Percentiles rank a stretch among this genome's conserved stretches.
phyloP scores from a whole-genome alignment of 1,140 invertebrate genomes.

The Drosophila suzukii region DNA sequence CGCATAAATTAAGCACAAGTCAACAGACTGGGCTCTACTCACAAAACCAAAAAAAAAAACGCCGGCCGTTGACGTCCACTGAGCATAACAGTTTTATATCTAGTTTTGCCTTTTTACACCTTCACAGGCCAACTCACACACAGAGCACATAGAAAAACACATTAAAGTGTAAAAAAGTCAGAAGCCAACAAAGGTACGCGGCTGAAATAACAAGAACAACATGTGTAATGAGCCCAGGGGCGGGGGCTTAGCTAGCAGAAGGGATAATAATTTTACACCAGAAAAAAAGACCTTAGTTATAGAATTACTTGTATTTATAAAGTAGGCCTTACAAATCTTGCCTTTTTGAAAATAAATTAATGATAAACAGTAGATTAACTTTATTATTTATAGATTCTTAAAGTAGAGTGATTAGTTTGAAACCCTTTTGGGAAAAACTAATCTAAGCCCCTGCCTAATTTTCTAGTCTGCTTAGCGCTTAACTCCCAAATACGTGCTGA shows the following conservation, averaged over 20 bases:
- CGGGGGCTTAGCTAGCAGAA: constrained; percentile 8
- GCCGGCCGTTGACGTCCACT: constrained; percentile 68
- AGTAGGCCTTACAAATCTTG: no score
- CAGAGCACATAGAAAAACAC: constrained; percentile 45
- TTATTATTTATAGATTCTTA: not conserved
- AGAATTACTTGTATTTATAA: no score
- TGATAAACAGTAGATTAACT: not conserved
- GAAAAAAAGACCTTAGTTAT: not conserved
- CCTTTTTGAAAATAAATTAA: no score
- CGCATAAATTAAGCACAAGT: constrained; percentile 68
- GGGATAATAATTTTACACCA: constrained; percentile 8
- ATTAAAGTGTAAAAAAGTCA: constrained; percentile 74
- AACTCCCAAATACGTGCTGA: constrained; percentile 55
- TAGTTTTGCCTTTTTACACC: constrained; percentile 76
- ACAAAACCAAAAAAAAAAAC: constrained; percentile 3
- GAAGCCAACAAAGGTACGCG: constrained; percentile 74
- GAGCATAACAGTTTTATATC: constrained; percentile 80
- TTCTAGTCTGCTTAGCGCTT: constrained; percentile 63
- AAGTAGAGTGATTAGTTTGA: not conserved
- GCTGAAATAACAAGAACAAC: constrained; percentile 63
- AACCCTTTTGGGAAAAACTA: not conserved
- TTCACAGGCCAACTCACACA: constrained; percentile 65
- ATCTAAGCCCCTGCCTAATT: not conserved
- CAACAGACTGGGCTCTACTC: constrained; percentile 6
- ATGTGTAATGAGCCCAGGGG: constrained; percentile 34